These are phyloP conservation scores for Spermophilus dauricus DNA, from an alignment of 2,113 vertebrate genomes.

Conservation along the genomic window DNA sequence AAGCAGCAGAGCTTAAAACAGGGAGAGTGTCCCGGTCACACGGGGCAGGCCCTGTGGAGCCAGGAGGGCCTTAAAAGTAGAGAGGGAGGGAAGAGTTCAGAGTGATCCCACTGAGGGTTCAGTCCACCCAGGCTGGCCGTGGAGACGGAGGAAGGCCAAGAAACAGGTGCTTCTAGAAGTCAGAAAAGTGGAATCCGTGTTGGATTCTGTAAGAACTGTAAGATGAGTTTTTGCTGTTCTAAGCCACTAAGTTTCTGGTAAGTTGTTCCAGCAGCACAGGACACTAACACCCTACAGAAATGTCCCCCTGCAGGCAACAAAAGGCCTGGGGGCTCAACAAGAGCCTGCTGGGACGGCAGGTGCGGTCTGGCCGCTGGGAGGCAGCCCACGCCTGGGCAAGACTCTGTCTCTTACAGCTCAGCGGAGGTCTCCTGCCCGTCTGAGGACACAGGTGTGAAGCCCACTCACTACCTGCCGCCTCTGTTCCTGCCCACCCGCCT, in stretches of 20 bases:
- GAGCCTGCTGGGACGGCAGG: neutral
- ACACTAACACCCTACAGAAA: neutral
- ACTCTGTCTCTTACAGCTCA: neutral
- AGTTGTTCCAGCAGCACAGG: neutral
- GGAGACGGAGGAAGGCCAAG: neutral
- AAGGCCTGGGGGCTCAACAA: neutral
- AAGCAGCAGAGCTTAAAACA: neutral
- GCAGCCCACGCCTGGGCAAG: neutral
- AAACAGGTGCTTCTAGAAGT: neutral
- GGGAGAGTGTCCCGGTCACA: neutral
- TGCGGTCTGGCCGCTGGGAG: no score
- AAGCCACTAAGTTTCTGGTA: neutral
- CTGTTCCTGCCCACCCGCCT: no score
- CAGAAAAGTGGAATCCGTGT: neutral
- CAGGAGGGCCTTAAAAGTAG: neutral
- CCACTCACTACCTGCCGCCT: neutral
- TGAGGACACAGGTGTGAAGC: neutral
- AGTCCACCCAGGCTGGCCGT: neutral
- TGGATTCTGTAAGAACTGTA: neutral
- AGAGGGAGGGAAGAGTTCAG: neutral
- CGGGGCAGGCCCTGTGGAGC: accelerated
- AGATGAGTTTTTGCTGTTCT: neutral
- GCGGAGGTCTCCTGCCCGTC: neutral
- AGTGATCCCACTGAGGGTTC: neutral
- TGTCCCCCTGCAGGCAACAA: no score